Evolutionary conservation across 2,888 invertebrate species (phyloP).

Genomic region (Mythimna lalbum): DNA sequence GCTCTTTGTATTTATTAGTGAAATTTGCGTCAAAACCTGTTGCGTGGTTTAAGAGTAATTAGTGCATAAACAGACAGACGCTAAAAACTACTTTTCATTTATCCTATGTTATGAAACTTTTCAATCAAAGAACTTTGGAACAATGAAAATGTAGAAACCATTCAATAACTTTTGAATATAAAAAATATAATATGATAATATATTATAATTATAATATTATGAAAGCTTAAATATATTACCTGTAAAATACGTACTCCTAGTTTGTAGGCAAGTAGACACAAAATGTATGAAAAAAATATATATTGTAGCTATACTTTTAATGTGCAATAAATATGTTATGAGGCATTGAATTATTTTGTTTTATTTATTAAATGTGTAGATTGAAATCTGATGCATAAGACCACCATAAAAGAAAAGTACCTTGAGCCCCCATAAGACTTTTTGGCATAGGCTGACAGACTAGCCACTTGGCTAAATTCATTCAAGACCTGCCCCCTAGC

Average conservation of each 20-base stretch:
- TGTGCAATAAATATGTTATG: slow-evolving; percentile 66
- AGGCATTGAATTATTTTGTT: slow-evolving; percentile 36
- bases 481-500: too few species aligned
- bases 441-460: too few species aligned
- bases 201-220: not conserved
- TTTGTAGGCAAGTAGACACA: slow-evolving; percentile 70
- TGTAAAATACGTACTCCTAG: slow-evolving; percentile 46
- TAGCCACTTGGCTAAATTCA: too few species aligned
- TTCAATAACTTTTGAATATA: not conserved
- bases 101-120: too few species aligned
- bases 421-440: too few species aligned
- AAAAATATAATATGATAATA: not conserved
- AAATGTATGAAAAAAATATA: slow-evolving; percentile 59
- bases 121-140: not conserved
- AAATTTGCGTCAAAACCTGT: too few species aligned
- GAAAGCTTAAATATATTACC: slow-evolving; percentile 1
- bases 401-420: too few species aligned
- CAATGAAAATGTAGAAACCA: not conserved
- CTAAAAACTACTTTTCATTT: too few species aligned
- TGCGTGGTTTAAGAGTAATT: too few species aligned
- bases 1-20: too few species aligned
- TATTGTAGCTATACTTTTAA: slow-evolving; percentile 49
- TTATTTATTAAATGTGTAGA: slow-evolving; percentile 17
- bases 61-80: too few species aligned
- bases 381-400: too few species aligned